phyloP scores from a whole-genome alignment of 2,113 vertebrate species.

The Macaca mulatta region DNA sequence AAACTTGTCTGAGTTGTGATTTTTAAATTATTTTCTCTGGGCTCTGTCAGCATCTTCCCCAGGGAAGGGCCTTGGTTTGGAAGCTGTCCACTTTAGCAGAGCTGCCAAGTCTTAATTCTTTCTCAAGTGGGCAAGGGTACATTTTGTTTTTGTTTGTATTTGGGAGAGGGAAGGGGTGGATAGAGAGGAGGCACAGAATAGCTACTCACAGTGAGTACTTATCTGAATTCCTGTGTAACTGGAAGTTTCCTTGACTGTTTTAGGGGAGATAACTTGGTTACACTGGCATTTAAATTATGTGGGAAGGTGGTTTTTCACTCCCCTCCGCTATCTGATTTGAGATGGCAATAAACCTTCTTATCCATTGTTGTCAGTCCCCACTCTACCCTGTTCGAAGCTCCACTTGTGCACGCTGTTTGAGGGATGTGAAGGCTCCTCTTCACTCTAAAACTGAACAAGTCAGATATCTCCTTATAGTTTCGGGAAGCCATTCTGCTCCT shows the following conservation, averaged over 20 bases:
- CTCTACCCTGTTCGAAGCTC: background rate
- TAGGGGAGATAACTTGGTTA: slow-evolving; percentile 54
- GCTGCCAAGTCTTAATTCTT: slow-evolving; percentile 80
- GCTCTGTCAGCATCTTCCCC: slow-evolving; percentile 52
- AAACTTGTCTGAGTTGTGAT: slow-evolving; percentile 1
- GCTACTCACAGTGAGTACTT: slow-evolving; percentile 63
- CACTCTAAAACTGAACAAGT: background rate
- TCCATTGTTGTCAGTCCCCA: background rate
- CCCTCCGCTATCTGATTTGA: slow-evolving; percentile 44
- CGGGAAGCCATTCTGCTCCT: background rate
- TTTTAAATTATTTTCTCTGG: slow-evolving; percentile 32
- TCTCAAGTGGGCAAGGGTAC: slow-evolving; percentile 80
- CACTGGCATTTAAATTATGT: slow-evolving; percentile 53
- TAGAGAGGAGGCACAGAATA: slow-evolving; percentile 40
- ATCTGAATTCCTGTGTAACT: slow-evolving; percentile 59
- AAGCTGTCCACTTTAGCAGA: slow-evolving; percentile 64
- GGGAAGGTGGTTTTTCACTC: slow-evolving; percentile 42
- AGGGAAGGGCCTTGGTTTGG: slow-evolving; percentile 66
- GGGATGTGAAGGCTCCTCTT: background rate
- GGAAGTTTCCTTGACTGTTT: slow-evolving; percentile 66
- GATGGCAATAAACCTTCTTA: slow-evolving; percentile 15
- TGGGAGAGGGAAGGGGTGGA: background rate
- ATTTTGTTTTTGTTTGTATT: slow-evolving; percentile 79
- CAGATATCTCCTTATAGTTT: background rate
- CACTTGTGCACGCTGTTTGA: background rate